Evolutionary conservation across 2,888 invertebrate species (phyloP).

Genomic region (Gisinianus flammeolus): DNA sequence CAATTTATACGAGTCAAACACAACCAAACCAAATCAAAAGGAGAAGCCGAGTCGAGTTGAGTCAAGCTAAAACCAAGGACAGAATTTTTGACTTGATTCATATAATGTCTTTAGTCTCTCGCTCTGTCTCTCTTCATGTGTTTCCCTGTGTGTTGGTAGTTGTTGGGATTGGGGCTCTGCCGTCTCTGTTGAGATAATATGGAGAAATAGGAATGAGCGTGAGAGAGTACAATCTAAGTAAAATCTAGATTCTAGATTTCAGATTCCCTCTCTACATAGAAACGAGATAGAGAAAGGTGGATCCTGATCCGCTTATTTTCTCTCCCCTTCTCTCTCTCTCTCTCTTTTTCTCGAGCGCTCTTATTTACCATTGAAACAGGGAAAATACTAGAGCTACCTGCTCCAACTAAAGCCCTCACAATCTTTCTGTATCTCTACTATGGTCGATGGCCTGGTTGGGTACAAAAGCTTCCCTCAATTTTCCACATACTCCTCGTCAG

Average conservation of each 20-base stretch:
- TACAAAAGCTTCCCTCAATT: no score
- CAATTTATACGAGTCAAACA: no score
- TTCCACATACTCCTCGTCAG: no score
- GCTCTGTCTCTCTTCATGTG: not conserved
- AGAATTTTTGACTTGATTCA: not conserved
- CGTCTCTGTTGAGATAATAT: not conserved
- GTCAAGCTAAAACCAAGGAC: constrained; percentile 8
- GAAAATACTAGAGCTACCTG: no score
- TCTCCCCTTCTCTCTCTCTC: not conserved
- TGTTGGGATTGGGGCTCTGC: not conserved
- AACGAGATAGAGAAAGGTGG: not conserved
- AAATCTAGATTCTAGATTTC: no score
- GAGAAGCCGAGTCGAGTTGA: no score
- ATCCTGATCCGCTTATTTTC: constrained; percentile 6
- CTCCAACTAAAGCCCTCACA: no score
- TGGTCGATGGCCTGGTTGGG: no score
- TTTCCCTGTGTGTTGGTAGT: not conserved
- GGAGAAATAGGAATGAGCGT: not conserved
- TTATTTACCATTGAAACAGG: no score
- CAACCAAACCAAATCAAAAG: not conserved
- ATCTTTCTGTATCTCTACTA: no score
- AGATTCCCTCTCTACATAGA: not conserved
- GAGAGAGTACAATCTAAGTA: no score
- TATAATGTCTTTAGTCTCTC: not conserved
- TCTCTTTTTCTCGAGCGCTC: not conserved